Conservation (phyloP, 2,113 vertebrate species). For the Rafetus swinhoei region DNA sequence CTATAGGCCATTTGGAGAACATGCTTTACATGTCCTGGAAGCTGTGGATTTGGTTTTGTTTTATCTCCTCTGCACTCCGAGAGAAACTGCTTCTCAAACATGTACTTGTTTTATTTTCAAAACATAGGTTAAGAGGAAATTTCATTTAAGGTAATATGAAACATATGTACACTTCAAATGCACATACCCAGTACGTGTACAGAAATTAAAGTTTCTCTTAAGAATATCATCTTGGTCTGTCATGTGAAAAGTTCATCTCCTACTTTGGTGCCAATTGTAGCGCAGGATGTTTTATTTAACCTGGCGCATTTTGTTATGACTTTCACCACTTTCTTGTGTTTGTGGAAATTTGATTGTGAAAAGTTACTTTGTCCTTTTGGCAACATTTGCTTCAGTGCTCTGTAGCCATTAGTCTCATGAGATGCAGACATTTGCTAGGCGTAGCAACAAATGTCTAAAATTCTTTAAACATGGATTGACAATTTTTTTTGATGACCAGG, state of each 20-base stretch:
- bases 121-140: conserved; percentile 22
- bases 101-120: neutral
- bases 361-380: neutral
- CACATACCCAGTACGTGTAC: no score
- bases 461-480: no score
- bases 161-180: neutral
- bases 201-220: neutral
- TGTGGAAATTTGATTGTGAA: neutral
- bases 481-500: no score
- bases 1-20: conserved; percentile 51
- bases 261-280: neutral
- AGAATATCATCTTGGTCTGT: neutral
- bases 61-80: neutral
- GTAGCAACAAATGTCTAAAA: accelerated
- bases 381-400: neutral
- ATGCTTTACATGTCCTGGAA: accelerated
- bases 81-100: no score
- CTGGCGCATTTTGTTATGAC: neutral
- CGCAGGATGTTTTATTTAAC: neutral
- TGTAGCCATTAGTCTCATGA: neutral
- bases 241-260: neutral
- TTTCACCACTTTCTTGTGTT: neutral
- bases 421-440: accelerated
- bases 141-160: conserved; percentile 12
- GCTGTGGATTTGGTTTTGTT: neutral